Percentiles rank a stretch among this genome's conserved stretches.
These are phyloP conservation scores for Pseudolaguvia tuberculata DNA, from an alignment of 2,113 vertebrate genomes.

Conservation along the genomic window DNA sequence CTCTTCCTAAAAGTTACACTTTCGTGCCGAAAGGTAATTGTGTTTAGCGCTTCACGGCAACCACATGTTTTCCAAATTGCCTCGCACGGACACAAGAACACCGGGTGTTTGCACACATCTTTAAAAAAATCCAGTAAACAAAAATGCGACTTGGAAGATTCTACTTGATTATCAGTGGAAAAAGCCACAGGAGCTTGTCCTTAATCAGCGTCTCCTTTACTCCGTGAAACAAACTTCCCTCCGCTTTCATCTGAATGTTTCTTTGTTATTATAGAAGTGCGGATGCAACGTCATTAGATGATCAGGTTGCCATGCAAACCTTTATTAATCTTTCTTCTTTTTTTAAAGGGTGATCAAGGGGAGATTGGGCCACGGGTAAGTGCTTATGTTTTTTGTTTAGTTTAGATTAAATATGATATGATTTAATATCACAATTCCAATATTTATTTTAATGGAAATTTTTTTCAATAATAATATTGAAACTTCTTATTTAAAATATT, in stretches of 20 bases:
- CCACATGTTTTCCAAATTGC: conserved; percentile 38
- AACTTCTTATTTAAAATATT: too few relatives aligned
- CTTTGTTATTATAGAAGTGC: background rate
- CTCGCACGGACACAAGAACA: conserved; percentile 25
- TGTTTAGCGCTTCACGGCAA: conserved; percentile 15
- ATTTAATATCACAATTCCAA: background rate
- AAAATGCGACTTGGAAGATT: conserved; percentile 29
- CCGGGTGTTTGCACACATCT: conserved; percentile 38
- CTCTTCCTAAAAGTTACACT: background rate
- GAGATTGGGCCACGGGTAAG: conserved; percentile 86
- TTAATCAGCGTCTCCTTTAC: conserved; percentile 24
- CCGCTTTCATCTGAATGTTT: background rate
- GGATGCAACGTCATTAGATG: background rate
- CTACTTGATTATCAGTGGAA: conserved; percentile 34
- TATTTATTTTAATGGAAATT: background rate
- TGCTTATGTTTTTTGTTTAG: conserved; percentile 29
- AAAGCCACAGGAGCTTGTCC: conserved; percentile 32
- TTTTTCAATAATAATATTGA: background rate
- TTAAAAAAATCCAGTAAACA: conserved; percentile 44
- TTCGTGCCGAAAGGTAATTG: conserved; percentile 1
- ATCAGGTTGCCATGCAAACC: background rate
- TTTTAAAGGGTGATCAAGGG: conserved; percentile 80
- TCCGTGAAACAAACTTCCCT: conserved; percentile 7
- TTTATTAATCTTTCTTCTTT: conserved; percentile 53
- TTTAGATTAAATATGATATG: background rate